Percentiles rank a stretch among this genome's conserved stretches.
phyloP scores from a whole-genome alignment of 2,888 invertebrate species.

The Temnothorax unifasciatus region DNA sequence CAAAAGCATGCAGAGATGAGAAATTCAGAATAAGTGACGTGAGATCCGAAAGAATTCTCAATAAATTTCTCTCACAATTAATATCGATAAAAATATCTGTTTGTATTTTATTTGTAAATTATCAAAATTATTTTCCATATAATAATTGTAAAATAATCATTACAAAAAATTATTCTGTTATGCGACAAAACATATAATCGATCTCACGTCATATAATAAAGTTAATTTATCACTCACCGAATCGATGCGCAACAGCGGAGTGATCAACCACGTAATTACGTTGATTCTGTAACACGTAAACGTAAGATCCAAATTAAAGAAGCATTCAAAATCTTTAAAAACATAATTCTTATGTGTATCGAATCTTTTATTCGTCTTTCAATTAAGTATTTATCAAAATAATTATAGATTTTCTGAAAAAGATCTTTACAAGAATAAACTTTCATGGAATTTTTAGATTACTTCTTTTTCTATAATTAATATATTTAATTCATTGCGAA shows the following conservation, averaged over 20 bases:
- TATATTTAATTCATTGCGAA: neutral
- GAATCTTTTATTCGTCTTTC: neutral
- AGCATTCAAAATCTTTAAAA: neutral
- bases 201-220: neutral
- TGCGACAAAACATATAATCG: neutral
- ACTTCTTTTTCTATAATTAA: neutral
- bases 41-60: neutral
- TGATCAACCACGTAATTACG: neutral
- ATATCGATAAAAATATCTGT: neutral
- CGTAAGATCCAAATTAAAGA: neutral
- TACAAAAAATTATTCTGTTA: neutral
- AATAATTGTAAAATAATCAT: neutral
- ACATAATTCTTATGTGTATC: neutral
- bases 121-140: neutral
- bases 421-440: neutral
- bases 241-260: neutral
- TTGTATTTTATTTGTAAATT: neutral
- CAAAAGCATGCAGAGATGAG: neutral
- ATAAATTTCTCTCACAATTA: neutral
- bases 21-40: conserved; percentile 8
- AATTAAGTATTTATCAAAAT: neutral
- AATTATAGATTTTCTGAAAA: neutral
- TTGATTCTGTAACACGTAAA: neutral
- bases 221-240: conserved; percentile 2
- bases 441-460: neutral